Percentiles rank a stretch among this genome's conserved stretches.
Conservation (phyloP, 2,888 invertebrate species). For the Habrosyne pyritoides region DNA sequence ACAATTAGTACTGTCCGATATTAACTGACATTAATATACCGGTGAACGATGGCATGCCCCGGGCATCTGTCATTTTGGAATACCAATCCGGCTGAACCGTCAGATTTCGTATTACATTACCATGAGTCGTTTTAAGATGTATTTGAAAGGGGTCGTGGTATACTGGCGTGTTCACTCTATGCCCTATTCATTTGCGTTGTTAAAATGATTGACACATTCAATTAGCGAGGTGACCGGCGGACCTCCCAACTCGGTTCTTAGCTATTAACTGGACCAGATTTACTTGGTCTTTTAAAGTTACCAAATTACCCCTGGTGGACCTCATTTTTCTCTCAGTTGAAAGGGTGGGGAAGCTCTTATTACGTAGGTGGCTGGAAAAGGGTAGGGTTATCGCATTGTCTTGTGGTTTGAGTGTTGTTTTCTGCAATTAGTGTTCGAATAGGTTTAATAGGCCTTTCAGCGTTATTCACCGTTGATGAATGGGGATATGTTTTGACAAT, state of each 20-base stretch:
- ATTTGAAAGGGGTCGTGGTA: slow-evolving; percentile 44
- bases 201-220: slow-evolving; percentile 92
- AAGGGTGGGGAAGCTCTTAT: slow-evolving; percentile 36
- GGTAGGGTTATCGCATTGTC: slow-evolving; percentile 67
- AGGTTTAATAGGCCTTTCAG: slow-evolving; percentile 76
- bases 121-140: neutral
- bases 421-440: slow-evolving; percentile 75
- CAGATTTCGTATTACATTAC: neutral
- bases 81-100: slow-evolving; percentile 43
- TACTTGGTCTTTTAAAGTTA: slow-evolving; percentile 35
- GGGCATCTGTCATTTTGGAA: slow-evolving; percentile 57
- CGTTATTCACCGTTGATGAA: slow-evolving; percentile 44
- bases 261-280: slow-evolving; percentile 57
- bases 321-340: slow-evolving; percentile 10
- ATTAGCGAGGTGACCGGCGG: slow-evolving; percentile 87
- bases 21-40: slow-evolving; percentile 64
- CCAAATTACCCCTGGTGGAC: slow-evolving; percentile 13
- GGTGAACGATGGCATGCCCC: slow-evolving; percentile 68
- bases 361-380: slow-evolving; percentile 46
- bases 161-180: slow-evolving; percentile 60
- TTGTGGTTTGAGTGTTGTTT: slow-evolving; percentile 76
- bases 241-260: slow-evolving; percentile 80
- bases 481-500: slow-evolving; percentile 42
- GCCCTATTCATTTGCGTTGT: slow-evolving; percentile 86
- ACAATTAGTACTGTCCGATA: slow-evolving; percentile 73